phyloP scores from a whole-genome alignment of 2,113 vertebrate species.

The Gymnarchus niloticus region DNA sequence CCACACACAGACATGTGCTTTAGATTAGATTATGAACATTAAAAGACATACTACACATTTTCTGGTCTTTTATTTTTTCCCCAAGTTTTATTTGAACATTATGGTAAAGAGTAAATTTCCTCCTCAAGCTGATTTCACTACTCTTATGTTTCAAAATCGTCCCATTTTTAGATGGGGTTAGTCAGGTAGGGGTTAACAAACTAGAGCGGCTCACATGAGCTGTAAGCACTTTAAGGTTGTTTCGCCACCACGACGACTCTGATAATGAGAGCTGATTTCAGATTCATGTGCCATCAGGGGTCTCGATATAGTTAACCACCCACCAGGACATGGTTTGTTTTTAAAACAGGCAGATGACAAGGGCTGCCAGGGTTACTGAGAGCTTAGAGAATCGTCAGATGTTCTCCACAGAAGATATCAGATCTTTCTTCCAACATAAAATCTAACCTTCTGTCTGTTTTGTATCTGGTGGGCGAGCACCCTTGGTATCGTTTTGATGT shows the following conservation, averaged over 20 bases:
- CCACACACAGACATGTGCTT: background rate
- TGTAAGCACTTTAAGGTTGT: background rate
- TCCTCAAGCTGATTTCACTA: background rate
- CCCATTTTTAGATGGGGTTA: background rate
- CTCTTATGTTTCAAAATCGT: background rate
- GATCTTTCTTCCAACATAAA: constrained; percentile 31
- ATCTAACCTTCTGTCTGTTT: background rate
- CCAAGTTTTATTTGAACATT: no score
- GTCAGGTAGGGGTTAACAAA: constrained; percentile 18
- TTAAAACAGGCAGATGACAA: constrained; percentile 23
- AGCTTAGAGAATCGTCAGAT: constrained; percentile 39
- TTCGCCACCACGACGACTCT: background rate
- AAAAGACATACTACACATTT: background rate
- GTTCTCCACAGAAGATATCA: constrained; percentile 37
- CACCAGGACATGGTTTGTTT: constrained; percentile 25
- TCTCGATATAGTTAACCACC: constrained; percentile 24
- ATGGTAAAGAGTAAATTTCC: no score
- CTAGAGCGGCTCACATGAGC: background rate
- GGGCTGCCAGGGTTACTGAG: background rate
- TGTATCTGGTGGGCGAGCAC: background rate
- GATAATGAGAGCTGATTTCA: background rate
- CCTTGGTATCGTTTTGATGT: background rate
- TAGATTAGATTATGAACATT: background rate
- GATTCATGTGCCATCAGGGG: background rate
- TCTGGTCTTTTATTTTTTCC: background rate